A percentile compares a stretch with the other conserved stretches of the same genome.
phyloP scores from a whole-genome alignment of 2,888 invertebrate species.

The Lacanobia oleracea region DNA sequence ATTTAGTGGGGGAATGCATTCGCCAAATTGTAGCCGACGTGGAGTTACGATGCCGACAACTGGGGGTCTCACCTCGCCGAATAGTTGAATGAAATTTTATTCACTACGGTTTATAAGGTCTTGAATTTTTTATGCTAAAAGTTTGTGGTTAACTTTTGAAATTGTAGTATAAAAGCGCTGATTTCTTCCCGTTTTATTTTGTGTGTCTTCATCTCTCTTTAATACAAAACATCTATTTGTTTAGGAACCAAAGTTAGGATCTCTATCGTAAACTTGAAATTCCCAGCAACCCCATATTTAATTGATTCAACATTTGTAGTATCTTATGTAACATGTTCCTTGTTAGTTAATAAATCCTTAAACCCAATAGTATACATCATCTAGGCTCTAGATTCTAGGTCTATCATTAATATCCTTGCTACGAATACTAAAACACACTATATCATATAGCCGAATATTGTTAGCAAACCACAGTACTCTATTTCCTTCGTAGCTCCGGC shows the following conservation, averaged over 20 bases:
- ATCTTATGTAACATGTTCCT: no score
- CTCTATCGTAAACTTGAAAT: not conserved
- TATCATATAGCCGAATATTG: constrained; percentile 45
- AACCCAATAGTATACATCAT: not conserved
- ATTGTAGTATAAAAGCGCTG: not conserved
- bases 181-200: not conserved
- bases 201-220: not conserved
- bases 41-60: constrained; percentile 68
- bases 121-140: constrained; percentile 18
- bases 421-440: constrained; percentile 36
- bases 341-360: not conserved
- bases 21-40: constrained; percentile 76
- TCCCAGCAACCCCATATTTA: fast-evolving
- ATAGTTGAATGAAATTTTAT: constrained; percentile 44
- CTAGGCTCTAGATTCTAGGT: not conserved
- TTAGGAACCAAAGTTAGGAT: no score
- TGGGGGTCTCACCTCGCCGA: constrained; percentile 55
- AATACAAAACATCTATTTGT: no score
- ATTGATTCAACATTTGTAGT: not conserved
- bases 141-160: not conserved
- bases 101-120: constrained; percentile 21
- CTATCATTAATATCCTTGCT: constrained; percentile 34
- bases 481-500: constrained; percentile 60
- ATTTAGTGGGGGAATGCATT: constrained; percentile 82
- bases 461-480: constrained; percentile 37